Conservation (phyloP, 2,888 invertebrate species). For the Nymphalis urticae region DNA sequence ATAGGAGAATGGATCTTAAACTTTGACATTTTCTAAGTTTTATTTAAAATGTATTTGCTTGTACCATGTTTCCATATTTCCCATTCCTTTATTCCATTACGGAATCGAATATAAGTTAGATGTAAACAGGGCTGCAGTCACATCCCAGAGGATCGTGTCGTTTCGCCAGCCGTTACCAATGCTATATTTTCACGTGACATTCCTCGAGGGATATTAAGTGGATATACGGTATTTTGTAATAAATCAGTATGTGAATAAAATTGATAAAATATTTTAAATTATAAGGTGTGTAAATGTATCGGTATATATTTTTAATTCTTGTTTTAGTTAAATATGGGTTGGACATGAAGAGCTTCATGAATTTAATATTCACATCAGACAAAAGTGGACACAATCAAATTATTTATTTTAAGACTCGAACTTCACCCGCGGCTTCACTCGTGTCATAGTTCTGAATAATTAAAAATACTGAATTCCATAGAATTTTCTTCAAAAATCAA, state of each 20-base stretch:
- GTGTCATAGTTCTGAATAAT: too few species aligned
- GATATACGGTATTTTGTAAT: slow-evolving; percentile 12
- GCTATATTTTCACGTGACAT: slow-evolving; percentile 33
- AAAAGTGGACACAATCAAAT: too few species aligned
- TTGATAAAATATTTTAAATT: neutral
- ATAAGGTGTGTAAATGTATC: too few species aligned
- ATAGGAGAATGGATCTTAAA: neutral
- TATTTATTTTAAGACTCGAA: too few species aligned
- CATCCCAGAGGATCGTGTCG: slow-evolving; percentile 25
- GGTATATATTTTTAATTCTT: too few species aligned
- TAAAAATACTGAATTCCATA: too few species aligned
- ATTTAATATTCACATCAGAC: too few species aligned
- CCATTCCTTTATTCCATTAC: slow-evolving; percentile 30
- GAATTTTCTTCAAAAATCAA: too few species aligned
- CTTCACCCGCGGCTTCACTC: too few species aligned
- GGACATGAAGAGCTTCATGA: too few species aligned
- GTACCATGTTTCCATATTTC: slow-evolving; percentile 13
- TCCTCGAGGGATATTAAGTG: slow-evolving; percentile 31
- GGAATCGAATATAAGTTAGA: slow-evolving; percentile 31
- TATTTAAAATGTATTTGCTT: neutral
- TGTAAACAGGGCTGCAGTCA: slow-evolving; percentile 26
- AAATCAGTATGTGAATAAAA: neutral
- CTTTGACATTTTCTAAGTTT: neutral
- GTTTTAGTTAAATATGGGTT: too few species aligned
- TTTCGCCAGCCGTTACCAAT: slow-evolving; percentile 31